Percentiles rank a stretch among this genome's conserved stretches.
phyloP scores from a whole-genome alignment of 2,888 invertebrate genomes.

The Oscheius onirici region DNA sequence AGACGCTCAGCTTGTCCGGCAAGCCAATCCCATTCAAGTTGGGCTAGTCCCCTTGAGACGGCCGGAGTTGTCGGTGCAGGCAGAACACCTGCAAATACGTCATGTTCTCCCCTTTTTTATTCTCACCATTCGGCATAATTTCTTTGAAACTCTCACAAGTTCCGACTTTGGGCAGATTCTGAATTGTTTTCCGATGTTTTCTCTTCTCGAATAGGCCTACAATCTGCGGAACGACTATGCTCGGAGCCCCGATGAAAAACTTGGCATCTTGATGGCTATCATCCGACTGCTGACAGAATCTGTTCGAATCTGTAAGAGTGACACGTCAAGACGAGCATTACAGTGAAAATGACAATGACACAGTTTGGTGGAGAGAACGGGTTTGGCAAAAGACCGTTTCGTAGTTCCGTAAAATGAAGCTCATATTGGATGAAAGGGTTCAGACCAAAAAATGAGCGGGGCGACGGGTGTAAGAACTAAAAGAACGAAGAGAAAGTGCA shows the following conservation, averaged over 20 bases:
- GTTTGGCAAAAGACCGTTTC: no score
- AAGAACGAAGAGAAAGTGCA: no score
- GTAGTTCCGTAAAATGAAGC: no score
- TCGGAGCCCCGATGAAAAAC: not conserved
- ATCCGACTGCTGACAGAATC: no score
- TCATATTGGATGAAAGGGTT: no score
- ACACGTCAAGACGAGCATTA: no score
- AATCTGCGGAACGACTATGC: not conserved
- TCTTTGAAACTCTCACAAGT: constrained; percentile 47
- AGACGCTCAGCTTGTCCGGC: constrained; percentile 64
- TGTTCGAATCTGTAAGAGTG: no score
- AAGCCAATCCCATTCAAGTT: constrained; percentile 68
- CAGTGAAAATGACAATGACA: no score
- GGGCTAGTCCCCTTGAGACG: constrained; percentile 38
- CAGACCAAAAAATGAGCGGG: no score
- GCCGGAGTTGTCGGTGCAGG: not conserved
- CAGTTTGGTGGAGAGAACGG: no score
- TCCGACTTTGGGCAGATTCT: constrained; percentile 10
- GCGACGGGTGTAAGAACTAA: no score
- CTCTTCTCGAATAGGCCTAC: not conserved
- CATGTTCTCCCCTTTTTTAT: not conserved
- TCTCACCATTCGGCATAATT: not conserved
- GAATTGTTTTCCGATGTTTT: not conserved
- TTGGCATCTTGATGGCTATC: not conserved
- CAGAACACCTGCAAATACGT: not conserved